These are phyloP conservation scores for Agrilus cyanescens DNA, from an alignment of 2,888 invertebrate genomes.

Conservation along the genomic window DNA sequence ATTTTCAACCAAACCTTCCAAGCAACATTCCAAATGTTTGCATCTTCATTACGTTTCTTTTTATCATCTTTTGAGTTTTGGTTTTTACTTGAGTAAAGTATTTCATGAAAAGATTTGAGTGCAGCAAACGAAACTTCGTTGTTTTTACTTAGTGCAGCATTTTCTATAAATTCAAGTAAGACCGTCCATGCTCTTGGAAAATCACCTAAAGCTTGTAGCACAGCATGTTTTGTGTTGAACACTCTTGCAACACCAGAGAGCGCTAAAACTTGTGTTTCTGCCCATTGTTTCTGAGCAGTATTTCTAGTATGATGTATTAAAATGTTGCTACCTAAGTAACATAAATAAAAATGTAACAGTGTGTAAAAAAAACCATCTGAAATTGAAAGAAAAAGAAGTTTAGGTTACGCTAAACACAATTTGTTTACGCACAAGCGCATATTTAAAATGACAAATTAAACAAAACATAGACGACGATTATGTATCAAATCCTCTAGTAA, in stretches of 20 bases:
- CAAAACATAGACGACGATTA: too few relatives aligned
- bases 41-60: slow-evolving; percentile 32
- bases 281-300: slow-evolving; percentile 98
- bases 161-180: slow-evolving; percentile 86
- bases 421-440: too few relatives aligned
- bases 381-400: too few relatives aligned
- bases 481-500: too few relatives aligned
- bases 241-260: slow-evolving; percentile 84
- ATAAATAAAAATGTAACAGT: slow-evolving; percentile 1
- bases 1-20: slow-evolving; percentile 85
- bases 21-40: slow-evolving; percentile 65
- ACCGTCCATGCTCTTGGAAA: slow-evolving; percentile 90
- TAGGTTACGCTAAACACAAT: too few relatives aligned
- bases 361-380: too few relatives aligned
- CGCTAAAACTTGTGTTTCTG: slow-evolving; percentile 89
- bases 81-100: slow-evolving; percentile 57
- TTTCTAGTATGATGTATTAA: slow-evolving; percentile 97
- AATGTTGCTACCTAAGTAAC: slow-evolving; percentile 59
- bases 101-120: slow-evolving; percentile 93
- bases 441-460: too few relatives aligned
- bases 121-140: slow-evolving; percentile 95
- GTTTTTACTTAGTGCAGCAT: slow-evolving; percentile 82
- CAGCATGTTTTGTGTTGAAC: slow-evolving; percentile 81
- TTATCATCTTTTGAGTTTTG: slow-evolving; percentile 33
- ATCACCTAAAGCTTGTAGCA: slow-evolving; percentile 75